Base-by-base conservation (phyloP, 2,797 vertebrate species). In the Rhabdomys pumilio region DNA sequence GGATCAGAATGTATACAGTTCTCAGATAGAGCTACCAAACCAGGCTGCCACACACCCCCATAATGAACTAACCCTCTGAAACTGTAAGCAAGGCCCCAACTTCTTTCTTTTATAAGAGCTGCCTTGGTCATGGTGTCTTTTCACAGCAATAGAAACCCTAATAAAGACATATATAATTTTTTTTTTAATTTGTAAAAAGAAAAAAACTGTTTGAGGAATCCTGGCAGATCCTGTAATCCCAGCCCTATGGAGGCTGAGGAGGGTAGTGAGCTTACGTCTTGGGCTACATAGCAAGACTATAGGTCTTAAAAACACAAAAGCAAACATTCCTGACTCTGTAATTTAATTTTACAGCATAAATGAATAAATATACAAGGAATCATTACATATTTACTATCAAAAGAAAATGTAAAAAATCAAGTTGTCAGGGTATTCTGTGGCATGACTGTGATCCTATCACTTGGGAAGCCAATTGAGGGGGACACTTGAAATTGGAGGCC, bases 361-460 rank as follows among this genome's bases (percentile, higher is more conserved):
- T 41, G 12, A 83, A 24, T 41, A 72, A 76, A 31, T 69, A 61
- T 63, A 65, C 81, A 19, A 15, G 41, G 55, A 72, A 67, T 82
- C 31, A 81, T 55, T 59, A 63, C 61, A 63, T 47, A 24, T 34
- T 15, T 83, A 83, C 26, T 63, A 44, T 31, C 22, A 53, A 55
- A 72, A 93, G n/a, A 20, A 93, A 93, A 86, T 41, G 79, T 22
- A 10, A 57, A 34, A 90, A 75, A 72, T 69, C 67, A 53, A 29
- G 47, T 34, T 79, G 50, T 91, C 50, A 24, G 0, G 7, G 24
- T 15, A 44, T 31, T 29, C 26, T 83, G 3, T 41, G 38, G n/a
- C 14, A 29, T 19, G 19, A 41, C 81, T 63, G 10, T 41, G 24
- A 44, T 63, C 57, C 24, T 13, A 82, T 4, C 13, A 9, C 55